These are phyloP conservation scores for Penelope pileata DNA, from an alignment of 2,113 vertebrate genomes.

Conservation along the genomic window DNA sequence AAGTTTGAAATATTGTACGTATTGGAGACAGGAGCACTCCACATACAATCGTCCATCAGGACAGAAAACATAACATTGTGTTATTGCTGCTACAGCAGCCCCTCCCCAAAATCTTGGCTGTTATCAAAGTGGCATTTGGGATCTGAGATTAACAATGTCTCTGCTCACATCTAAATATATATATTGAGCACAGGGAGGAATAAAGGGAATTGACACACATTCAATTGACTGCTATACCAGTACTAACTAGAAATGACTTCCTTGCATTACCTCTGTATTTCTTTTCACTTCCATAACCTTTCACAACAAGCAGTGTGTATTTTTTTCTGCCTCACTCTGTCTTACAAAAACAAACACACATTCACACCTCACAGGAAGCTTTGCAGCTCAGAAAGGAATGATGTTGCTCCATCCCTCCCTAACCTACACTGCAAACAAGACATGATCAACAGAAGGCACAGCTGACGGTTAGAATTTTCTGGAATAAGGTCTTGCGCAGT, in stretches of 20 bases:
- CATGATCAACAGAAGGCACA: not conserved
- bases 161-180: conserved; percentile 56
- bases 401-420: not conserved
- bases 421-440: not conserved
- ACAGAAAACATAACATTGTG: conserved; percentile 42
- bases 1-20: conserved; percentile 53
- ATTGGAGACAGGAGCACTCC: conserved; percentile 56
- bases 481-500: not conserved
- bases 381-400: not conserved
- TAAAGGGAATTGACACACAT: conserved; percentile 47
- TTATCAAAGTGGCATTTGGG: conserved; percentile 45
- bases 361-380: not conserved
- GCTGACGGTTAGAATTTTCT: not conserved
- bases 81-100: conserved; percentile 49
- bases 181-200: not conserved
- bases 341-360: not conserved
- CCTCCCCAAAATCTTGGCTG: conserved; percentile 2
- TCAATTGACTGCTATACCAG: conserved; percentile 34
- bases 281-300: conserved; percentile 1
- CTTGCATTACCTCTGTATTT: not conserved
- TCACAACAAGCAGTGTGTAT: not conserved
- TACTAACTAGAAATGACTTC: conserved; percentile 23
- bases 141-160: conserved; percentile 56
- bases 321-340: not conserved
- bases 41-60: conserved; percentile 49